phyloP scores from a whole-genome alignment of 1,140 invertebrate genomes.

The Campoletis sonorensis region DNA sequence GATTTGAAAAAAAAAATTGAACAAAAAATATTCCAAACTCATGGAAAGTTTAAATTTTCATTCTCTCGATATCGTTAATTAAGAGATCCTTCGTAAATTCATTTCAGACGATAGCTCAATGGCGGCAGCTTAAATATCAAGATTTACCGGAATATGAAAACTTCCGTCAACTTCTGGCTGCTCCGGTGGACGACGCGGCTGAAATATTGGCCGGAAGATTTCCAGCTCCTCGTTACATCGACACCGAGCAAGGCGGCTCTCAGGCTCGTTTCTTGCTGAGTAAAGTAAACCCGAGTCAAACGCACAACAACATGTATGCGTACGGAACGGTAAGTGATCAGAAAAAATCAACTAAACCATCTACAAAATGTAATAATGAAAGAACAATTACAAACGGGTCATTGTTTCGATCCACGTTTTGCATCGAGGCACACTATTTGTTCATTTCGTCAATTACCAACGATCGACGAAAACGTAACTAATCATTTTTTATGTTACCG shows the following conservation, averaged over 20 bases:
- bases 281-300: constrained; percentile 99
- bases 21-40: no score
- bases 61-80: no score
- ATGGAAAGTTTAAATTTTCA: no score
- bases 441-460: constrained; percentile 72
- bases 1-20: constrained; percentile 10
- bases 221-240: constrained; percentile 99
- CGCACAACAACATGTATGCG: constrained; percentile 99
- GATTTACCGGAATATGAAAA: constrained; percentile 98
- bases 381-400: neutral
- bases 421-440: constrained; percentile 58
- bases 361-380: neutral
- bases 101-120: constrained; percentile 95
- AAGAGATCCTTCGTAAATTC: no score
- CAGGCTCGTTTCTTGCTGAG: constrained; percentile 98
- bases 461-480: constrained; percentile 60
- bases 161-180: constrained; percentile 96
- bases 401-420: constrained; percentile 56
- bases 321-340: constrained; percentile 89
- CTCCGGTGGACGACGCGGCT: constrained; percentile 97
- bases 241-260: constrained; percentile 98
- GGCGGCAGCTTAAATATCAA: constrained; percentile 96
- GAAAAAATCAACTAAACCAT: constrained; percentile 20
- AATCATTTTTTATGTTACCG: constrained; percentile 72
- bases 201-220: constrained; percentile 97